Base-by-base conservation (phyloP, 1,140 invertebrate genomes). In the Lordiphosa collinella region DNA sequence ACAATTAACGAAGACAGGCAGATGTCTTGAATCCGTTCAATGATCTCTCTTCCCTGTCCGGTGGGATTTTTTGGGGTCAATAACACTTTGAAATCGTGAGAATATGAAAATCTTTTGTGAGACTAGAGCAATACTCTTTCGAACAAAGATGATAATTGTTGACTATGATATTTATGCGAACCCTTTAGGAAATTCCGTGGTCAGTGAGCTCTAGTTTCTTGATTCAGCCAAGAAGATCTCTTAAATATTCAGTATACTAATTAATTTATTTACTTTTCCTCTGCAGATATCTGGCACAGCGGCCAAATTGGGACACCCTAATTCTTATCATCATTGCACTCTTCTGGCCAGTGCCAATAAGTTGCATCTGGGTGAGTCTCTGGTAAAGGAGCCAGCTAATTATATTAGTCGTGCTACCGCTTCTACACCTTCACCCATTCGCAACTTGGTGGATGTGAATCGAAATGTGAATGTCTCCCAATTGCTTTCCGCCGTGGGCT, bases 301-400 rank as follows among this genome's bases (percentile, higher is more conserved):
- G 41, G 94, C 97, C 9, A 98, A 97, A 90, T 89, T 99, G 40
- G 95, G 95, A 37, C 90, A 92, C 44, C 91, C 93, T 1, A 95
- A 94, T 88, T 94, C 95, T 18, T 99, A 98, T 91, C 97, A 99
- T 90, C 97, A 98, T 89, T 98, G 96, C 89, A 99, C 97, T 22
- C 90, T 99, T 46, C 90, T 98, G 70, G 94, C 97, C 34, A 92
- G 96, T 86, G 94, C 94, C 44, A 93, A 98, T 88, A 94, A 95
- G 89, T 82, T 91, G 41, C 91, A 92, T 79, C 90, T 98, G 66
- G 92, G 91, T 48, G 89, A 92, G 50, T 91, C 92, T 16, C 90
- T 95, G 32, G 90, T 92, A 41, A 94, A 92, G 87, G 91, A 92
- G 85, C 91, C 94, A 22, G 84, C 68, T 2, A 88, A 87, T 18